Base-by-base conservation (phyloP, 2,113 vertebrate genomes). In the Delphinus delphis region DNA sequence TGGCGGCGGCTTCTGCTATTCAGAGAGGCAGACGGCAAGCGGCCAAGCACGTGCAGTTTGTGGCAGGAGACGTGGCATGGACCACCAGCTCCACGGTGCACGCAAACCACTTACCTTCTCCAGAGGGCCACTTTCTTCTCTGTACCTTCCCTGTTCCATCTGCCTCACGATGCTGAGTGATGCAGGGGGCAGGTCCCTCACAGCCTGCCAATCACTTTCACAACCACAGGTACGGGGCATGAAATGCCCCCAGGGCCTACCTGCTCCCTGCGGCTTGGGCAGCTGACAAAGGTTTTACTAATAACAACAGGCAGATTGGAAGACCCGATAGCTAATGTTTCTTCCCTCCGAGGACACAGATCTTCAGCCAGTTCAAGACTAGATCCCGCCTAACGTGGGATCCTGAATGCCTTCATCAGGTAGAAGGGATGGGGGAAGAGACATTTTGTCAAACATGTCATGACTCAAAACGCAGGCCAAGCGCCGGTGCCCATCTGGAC, bases 61-160 rank as follows among this genome's bases (percentile, higher is more conserved):
- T 5, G 50, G 23, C 0, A 1, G 17, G 47, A 81, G 62, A 38
- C 15, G 2, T 1, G n/a, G 18, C 50, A 31, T 5, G 6, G 28
- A 25, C 55, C 1, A 15, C 68, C 6, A 65, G 53, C 20, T 70
- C 81, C 60, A 8, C 8, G 77, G 60, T 12, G 8, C 58, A 60
- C 1, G 36, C 60, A 55, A 88, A 77, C 67, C 25, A 15, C 31
- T 55, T 7, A 26, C 7, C 38, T 47, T 53, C 82, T 73, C 84
- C 60, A 25, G 44, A 82, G 41, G 63, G 38, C 58, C 26, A 1
- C 25, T 55, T 90, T 88, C 83, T 63, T 47, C 88, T 50, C 68
- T 71, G 44, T 10, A 9, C 23, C 38, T 60, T 23, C 74, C 28
- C 44, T 31, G 58, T 31, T 68, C 47, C 36, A 17, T 13, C 15